Percentiles rank a stretch among this genome's conserved stretches.
Evolutionary conservation across 2,113 vertebrate genomes (phyloP).

Genomic region (Protobothrops mucrosquamatus): DNA sequence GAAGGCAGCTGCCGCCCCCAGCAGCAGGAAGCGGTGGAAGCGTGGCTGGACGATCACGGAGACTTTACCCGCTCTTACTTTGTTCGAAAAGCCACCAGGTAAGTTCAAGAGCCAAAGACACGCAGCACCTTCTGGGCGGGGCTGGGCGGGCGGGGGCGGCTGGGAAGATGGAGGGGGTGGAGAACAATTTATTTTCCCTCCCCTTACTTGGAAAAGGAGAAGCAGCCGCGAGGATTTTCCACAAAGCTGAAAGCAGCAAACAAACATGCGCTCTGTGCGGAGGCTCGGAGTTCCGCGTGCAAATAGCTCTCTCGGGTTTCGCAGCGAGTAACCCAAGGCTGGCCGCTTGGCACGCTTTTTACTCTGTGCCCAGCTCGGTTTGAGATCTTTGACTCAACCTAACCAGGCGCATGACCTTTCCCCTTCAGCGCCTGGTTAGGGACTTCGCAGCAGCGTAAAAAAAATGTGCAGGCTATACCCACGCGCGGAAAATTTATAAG

Average conservation of each 20-base stretch:
- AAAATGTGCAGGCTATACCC: background rate
- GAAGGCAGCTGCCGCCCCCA: slow-evolving; percentile 61
- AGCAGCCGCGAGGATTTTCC: background rate
- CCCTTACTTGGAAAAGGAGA: background rate
- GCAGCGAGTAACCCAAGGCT: background rate
- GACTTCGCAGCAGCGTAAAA: background rate
- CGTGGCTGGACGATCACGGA: slow-evolving; percentile 93
- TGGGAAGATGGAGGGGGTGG: background rate
- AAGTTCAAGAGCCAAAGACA: slow-evolving; percentile 41
- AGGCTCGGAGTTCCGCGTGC: background rate
- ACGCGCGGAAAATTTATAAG: background rate
- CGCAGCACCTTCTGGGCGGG: background rate
- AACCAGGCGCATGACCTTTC: background rate
- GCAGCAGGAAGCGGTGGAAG: slow-evolving; percentile 81
- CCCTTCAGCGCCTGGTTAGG: background rate
- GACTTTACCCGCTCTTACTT: slow-evolving; percentile 92
- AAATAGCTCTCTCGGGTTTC: background rate
- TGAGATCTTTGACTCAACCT: background rate
- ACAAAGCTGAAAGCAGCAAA: background rate
- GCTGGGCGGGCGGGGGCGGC: background rate
- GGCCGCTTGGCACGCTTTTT: background rate
- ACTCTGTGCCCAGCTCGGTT: background rate
- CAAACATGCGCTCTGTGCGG: background rate
- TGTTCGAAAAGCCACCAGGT: slow-evolving; percentile 89
- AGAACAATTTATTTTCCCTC: background rate